These are phyloP conservation scores for Eunapius fragilis DNA, from an alignment of 37 sponge, comb jelly and placozoan genomes.

Conservation along the genomic window DNA sequence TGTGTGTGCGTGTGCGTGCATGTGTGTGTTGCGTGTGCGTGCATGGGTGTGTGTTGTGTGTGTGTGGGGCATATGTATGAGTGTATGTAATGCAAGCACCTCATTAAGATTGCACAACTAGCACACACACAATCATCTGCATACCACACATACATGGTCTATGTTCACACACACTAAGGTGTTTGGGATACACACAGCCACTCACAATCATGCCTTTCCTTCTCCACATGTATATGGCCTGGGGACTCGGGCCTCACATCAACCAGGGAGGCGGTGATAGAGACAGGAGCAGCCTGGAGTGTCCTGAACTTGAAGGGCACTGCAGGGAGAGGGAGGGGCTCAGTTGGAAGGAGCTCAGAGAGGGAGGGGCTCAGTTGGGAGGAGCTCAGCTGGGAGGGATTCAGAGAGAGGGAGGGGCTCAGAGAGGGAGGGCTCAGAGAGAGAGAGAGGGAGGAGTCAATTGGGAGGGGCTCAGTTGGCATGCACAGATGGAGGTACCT, in stretches of 20 bases:
- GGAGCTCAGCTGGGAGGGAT: no score
- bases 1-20: no score
- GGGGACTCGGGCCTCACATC: slow-evolving; percentile 5
- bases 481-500: slow-evolving; percentile 16
- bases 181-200: background rate
- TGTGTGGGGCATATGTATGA: no score
- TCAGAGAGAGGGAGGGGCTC: background rate
- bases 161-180: background rate
- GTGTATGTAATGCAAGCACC: no score
- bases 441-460: background rate
- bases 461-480: background rate
- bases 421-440: background rate
- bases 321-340: background rate
- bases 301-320: slow-evolving; percentile 4
- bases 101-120: no score
- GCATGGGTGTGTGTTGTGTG: no score
- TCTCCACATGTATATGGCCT: background rate
- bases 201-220: background rate
- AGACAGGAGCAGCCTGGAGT: background rate
- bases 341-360: no score
- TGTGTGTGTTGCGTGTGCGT: no score
- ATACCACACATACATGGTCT: background rate
- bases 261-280: background rate
- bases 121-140: background rate
- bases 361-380: no score